Evolutionary conservation across 2,797 vertebrate genomes (phyloP), one percentile per base, ranked within the genome.

Genomic region (Thaleichthys pacificus): DNA sequence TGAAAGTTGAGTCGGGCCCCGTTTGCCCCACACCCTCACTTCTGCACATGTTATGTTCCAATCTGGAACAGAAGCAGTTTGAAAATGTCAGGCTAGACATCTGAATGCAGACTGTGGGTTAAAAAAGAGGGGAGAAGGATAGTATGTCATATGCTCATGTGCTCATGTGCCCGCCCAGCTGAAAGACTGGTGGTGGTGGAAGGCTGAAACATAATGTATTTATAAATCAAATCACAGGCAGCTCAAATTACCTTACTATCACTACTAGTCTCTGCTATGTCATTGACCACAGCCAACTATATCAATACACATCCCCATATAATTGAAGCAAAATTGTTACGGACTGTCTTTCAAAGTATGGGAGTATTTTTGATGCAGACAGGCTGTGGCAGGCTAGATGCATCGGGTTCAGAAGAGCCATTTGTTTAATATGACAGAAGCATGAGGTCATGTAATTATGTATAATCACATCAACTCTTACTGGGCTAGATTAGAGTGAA

Each of bases 101-200:
- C 61, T 69, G 32, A 30, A 35, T 68, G n/a, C 61, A 58, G 61
- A 38, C 47, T 9, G 61, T 5, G 58, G 57, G 60, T 73, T 56
- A 32, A 57, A 68, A 17, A 21, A 66, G 42, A 22, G 11, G 66
- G 63, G 64, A 70, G 72, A 66, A 21, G 60, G 68, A 67, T 66
- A 63, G 28, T 75, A 71, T 81, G 77, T 80, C 76, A 76, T n/a
- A 24, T 4, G 14, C 56, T 64, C 68, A 72, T 63, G 57, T 4
- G 14, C 56, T 64, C 68, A 72, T 63, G 57, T 76, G 51, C 4
- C 51, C 35, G 61, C 75, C 61, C 69, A 73, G 71, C 51, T 65
- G 70, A 51, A 65, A 77, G 62, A 63, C 7, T 19, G 21, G 21
- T 60, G 62, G 56, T 61, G 69, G 73, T 49, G 35, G 54, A 61